Base-by-base conservation (phyloP, 1,140 invertebrate species). In the Battus philenor region DNA sequence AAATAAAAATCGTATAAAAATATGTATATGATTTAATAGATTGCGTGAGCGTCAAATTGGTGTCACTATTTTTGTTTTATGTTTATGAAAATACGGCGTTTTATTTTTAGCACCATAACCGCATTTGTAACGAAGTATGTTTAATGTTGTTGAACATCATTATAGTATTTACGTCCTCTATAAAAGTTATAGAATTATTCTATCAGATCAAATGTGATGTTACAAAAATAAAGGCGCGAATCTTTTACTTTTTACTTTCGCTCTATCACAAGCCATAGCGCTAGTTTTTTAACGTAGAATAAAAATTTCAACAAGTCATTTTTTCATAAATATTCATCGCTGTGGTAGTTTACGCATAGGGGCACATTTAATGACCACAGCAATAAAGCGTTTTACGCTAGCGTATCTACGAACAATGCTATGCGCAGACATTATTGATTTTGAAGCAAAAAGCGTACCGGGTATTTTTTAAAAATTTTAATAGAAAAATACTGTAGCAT, bases 381-480 rank as follows among this genome's bases (percentile, higher is more conserved):
- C 38, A 41, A 41, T 41, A 55, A 54, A 59, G 52, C 56, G 59
- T 59, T 52, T 50, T 48, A 32, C 24, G 30, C 32, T 30, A 38
- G 24, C 52, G 49, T 51, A 22, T 44, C 26, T 48, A 54, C 38
- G 30, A 47, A 50, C 52, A 41, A 39, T 47, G 51, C 53, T 56
- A 52, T 76, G 75, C 75, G 72, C 74, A 69, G 63, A 66, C 65
- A 70, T 65, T 79, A 79, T 79, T 66, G 75, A 76, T 79, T 79
- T 76, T 72, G 45, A 15, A 41, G 47, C 49, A 43, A 62, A n/a
- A 59, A 38, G 45, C 52, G 41, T 49, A 48, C 45, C 31, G 51
- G 53, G 46, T 38, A 44, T 50, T 50, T 57, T 41, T 47, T 58
- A 31, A 58, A 31, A 46, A 53, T 50, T 66, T 51, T 59, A 64